Evolutionary conservation across 2,888 invertebrate species (phyloP).

Genomic region (Epinotia bilunana): DNA sequence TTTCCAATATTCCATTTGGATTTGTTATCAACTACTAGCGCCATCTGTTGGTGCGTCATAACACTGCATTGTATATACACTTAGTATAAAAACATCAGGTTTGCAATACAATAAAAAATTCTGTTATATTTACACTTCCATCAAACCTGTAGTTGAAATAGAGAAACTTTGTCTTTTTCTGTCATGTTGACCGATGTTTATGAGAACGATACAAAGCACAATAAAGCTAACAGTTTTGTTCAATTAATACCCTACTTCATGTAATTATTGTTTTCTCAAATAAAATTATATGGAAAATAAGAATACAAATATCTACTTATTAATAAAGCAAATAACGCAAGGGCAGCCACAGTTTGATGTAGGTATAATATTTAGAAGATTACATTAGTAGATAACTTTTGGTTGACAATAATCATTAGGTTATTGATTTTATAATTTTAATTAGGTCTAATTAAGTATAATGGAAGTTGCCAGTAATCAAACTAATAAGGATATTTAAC

Average conservation of each 20-base stretch:
- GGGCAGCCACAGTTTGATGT: not conserved
- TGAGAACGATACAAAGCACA: too few species aligned
- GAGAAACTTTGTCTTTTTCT: not conserved
- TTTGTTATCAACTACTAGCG: slow-evolving; percentile 43
- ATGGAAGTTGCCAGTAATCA: not conserved
- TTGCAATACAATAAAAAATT: not conserved
- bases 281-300: not conserved
- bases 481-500: not conserved
- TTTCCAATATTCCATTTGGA: not conserved
- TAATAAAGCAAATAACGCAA: not conserved
- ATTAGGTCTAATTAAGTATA: not conserved
- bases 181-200: not conserved
- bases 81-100: not conserved
- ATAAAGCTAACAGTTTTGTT: not conserved
- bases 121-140: not conserved
- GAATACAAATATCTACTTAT: not conserved
- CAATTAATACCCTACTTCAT: not conserved
- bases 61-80: slow-evolving; percentile 36
- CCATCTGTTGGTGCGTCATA: slow-evolving; percentile 48
- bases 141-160: not conserved
- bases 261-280: not conserved
- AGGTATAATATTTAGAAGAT: too few species aligned
- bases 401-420: not conserved
- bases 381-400: too few species aligned
- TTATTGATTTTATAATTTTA: not conserved